Evolutionary conservation across 2,797 vertebrate genomes (phyloP), one percentile per base, ranked within the genome.

Genomic region (Microctenopoma steveboyesi): DNA sequence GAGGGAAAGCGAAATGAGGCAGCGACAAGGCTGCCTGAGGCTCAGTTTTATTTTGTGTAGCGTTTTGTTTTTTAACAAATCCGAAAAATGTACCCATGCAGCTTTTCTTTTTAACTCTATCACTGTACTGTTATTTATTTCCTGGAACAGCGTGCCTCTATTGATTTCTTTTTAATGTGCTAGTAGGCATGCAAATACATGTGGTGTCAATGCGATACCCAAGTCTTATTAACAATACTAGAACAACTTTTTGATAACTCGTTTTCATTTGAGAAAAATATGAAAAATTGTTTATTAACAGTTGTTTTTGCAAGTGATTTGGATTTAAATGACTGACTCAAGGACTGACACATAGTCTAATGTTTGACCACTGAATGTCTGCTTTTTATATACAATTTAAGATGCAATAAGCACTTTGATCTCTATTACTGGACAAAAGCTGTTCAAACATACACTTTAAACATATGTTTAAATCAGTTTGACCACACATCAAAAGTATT

Each of bases 1-100:
- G 72, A 67, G 54, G 30, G 50, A 61, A 69, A 81, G 78, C 39
- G 10, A 66, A 82, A 74, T 62, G 78, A 79, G 78, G 30, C 37
- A 63, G 71, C 74, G 70, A 55, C 66, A 52, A 53, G 53, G 59
- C 66, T 69, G 74, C 71, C 37, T 28, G 22, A 16, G 37, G 47
- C 71, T 66, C 43, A 30, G 4, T 76, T 69, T 68, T 63, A 65
- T 78, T 59, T 60, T 12, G 35, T 66, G 30, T 64, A 64, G 43
- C 55, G 48, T 73, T 63, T 73, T 73, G 60, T 73, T 60, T 49
- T 62, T 27, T 61, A 72, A 54, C 45, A 69, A 80, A 45, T 39
- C 35, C 15, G n/a, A 56, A 5, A 28, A 28, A 25, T 35, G 8
- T n/a, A 16, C 40, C 2, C 3, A 35, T n/a, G 22, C 50, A 18